Conservation (phyloP, 2,888 invertebrate genomes). For the Pseudanteris insignis region DNA sequence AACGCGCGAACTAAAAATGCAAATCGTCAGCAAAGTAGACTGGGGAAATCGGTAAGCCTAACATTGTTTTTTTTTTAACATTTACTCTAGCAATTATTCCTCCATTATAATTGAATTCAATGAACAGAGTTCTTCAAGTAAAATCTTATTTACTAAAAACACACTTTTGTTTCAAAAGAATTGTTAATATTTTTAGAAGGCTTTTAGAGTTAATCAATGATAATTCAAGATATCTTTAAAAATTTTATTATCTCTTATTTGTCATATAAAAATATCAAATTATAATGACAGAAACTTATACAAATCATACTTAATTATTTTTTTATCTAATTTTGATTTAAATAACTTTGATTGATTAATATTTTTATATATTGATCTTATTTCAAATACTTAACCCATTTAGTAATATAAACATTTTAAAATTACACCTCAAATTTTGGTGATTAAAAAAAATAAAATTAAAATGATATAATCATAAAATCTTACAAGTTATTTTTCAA, state of each 20-base stretch:
- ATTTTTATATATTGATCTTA: not conserved
- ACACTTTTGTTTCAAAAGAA: no score
- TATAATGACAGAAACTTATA: constrained; percentile 8
- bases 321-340: constrained; percentile 23
- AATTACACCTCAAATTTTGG: constrained; percentile 3
- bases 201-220: not conserved
- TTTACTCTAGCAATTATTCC: not conserved
- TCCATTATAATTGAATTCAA: no score
- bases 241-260: constrained; percentile 21
- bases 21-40: constrained; percentile 91
- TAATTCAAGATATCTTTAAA: constrained; percentile 2
- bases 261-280: constrained; percentile 6
- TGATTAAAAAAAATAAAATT: constrained; percentile 14
- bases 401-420: constrained; percentile 7
- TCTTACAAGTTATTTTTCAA: constrained; percentile 8
- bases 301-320: constrained; percentile 5
- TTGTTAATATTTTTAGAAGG: not conserved
- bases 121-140: no score
- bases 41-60: constrained; percentile 93
- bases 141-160: no score
- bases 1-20: constrained; percentile 83
- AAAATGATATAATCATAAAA: constrained; percentile 20
- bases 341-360: constrained; percentile 5
- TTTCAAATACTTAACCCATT: constrained; percentile 24
- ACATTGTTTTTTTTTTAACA: not conserved